Evolutionary conservation across 2,888 invertebrate species (phyloP), one percentile per base, ranked within the genome.

Genomic region (Drosophila seclusa): DNA sequence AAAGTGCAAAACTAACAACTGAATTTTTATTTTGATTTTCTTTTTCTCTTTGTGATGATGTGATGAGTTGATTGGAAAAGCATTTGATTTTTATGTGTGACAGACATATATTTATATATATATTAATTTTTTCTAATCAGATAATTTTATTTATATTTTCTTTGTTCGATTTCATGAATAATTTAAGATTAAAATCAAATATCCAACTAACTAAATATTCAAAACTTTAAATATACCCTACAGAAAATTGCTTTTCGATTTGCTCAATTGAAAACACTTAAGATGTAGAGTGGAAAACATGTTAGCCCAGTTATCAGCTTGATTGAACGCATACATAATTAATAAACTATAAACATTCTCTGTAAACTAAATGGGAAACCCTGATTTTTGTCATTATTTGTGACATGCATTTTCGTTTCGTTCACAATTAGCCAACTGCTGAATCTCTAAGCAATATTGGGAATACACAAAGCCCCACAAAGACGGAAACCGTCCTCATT

Each of bases 371-470:
- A 38, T 38, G 7, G 38, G 18, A 18, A 18, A 8, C 8, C 18
- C 4, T 0, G 18, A 38, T 18, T 38, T 38, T 38, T 18, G 38
- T 18, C 4, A 18, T 8, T 38, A 4, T 38, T 45, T 21, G 63
- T 10, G 54, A 65, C 55, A 24, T 76, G 57, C 42, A 52, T 63
- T 54, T 34, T 52, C 64, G 54, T 64, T 72, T 40, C 45, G 31
- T 31, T 31, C 31, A 32, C 42, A 68, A 75, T 78, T 78, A 75
- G 57, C 64, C 52, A 74, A 78, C 65, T 67, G 52, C 38, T 27
- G 31, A 57, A 52, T 54, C 16, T 36, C 29, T 29, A 49, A 21
- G 42, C 21, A 6, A 21, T 7, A 42, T 21, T 31, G 16, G 24
- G 10, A 34, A 59, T 10, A 52, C 50, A 68, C 54, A 29, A 6